Percentiles rank a stretch among this genome's conserved stretches.
phyloP scores from a whole-genome alignment of 2,888 invertebrate genomes.

The Tetropium fuscum region DNA sequence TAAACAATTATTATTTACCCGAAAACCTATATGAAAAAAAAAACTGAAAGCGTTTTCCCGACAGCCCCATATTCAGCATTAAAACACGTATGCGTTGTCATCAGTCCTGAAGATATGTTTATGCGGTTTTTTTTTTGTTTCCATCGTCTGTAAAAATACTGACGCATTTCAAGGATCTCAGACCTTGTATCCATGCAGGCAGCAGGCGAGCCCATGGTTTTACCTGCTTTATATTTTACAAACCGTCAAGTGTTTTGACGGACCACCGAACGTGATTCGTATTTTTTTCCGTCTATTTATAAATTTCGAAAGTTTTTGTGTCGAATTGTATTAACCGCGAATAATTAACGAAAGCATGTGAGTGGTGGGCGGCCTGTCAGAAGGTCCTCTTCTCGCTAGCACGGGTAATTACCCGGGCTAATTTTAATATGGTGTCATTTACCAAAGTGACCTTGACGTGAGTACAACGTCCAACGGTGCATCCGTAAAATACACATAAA shows the following conservation, averaged over 20 bases:
- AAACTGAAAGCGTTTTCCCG: too few species aligned
- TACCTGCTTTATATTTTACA: background rate
- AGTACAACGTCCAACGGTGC: background rate
- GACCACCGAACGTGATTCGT: background rate
- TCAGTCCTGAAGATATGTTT: too few species aligned
- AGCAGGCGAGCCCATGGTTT: background rate
- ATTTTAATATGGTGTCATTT: conserved; percentile 18
- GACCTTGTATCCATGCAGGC: background rate
- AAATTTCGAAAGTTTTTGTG: background rate
- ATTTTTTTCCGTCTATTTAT: background rate
- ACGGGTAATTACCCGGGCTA: conserved; percentile 12
- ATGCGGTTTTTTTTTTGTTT: too few species aligned
- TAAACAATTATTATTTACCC: too few species aligned
- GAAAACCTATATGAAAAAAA: too few species aligned
- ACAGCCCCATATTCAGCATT: too few species aligned
- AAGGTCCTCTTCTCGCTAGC: conserved; percentile 15
- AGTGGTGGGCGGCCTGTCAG: conserved; percentile 10
- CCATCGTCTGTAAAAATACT: too few species aligned
- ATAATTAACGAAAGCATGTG: background rate
- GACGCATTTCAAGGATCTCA: background rate
- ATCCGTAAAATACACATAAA: background rate
- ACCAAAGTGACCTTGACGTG: conserved; percentile 13
- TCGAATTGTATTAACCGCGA: background rate
- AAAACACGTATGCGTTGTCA: too few species aligned
- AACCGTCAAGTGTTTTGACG: background rate